phyloP scores from a whole-genome alignment of 2,797 vertebrate genomes.

The Sebastes vulpes region DNA sequence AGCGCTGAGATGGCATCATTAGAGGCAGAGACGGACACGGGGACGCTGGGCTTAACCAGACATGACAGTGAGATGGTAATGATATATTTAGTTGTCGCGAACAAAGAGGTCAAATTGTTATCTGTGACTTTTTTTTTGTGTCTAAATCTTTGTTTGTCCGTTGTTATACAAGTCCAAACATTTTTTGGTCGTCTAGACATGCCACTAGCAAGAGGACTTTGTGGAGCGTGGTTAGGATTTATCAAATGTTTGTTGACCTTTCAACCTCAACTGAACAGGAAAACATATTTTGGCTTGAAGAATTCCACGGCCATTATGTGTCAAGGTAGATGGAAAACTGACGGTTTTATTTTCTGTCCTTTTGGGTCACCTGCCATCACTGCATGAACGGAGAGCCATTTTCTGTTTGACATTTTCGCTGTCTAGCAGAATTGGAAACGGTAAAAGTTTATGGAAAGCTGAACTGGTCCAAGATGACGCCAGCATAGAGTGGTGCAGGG shows the following conservation, averaged over 20 bases:
- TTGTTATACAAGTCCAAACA: conserved; percentile 16
- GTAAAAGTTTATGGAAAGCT: conserved; percentile 56
- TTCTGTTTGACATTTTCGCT: conserved; percentile 66
- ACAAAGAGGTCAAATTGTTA: conserved; percentile 38
- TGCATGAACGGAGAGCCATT: conserved; percentile 40
- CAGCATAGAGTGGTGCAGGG: background rate
- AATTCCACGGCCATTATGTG: conserved; percentile 36
- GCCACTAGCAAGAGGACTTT: conserved; percentile 10
- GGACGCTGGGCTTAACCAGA: conserved; percentile 35
- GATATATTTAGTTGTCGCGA: conserved; percentile 42
- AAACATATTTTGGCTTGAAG: conserved; percentile 27
- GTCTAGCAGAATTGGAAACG: conserved; percentile 46
- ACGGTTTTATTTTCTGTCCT: conserved; percentile 42
- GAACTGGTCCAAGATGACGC: conserved; percentile 38
- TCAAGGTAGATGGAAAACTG: conserved; percentile 32
- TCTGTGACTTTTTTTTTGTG: conserved; percentile 18
- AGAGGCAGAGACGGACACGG: conserved; percentile 43
- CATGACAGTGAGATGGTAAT: conserved; percentile 49
- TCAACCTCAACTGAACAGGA: conserved; percentile 41
- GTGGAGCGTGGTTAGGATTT: conserved; percentile 14
- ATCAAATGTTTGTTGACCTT: conserved; percentile 51
- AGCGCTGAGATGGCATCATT: conserved; percentile 70
- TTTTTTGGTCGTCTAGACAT: conserved; percentile 1
- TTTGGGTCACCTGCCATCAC: conserved; percentile 50
- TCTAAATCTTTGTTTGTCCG: conserved; percentile 33